These are phyloP conservation scores for Pollenia amentaria DNA, from an alignment of 2,888 invertebrate species.

Conservation along the genomic window DNA sequence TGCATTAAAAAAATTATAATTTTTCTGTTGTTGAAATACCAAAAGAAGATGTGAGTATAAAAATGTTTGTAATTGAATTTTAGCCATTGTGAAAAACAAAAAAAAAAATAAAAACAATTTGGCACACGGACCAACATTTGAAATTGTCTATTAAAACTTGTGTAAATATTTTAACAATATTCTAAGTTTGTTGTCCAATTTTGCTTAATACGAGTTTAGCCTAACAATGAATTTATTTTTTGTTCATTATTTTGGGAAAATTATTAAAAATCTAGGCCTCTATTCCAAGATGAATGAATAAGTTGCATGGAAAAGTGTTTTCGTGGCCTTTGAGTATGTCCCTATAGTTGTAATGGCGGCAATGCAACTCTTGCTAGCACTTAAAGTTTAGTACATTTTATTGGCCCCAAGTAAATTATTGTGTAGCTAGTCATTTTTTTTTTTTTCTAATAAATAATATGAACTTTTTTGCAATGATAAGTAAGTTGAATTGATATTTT, in stretches of 20 bases:
- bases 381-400: too few species aligned
- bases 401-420: too few species aligned
- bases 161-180: constrained; percentile 51
- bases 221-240: constrained; percentile 50
- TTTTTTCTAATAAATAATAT: too few species aligned
- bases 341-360: too few species aligned
- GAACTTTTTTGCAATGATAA: too few species aligned
- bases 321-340: background rate
- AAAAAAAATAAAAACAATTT: background rate
- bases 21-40: constrained; percentile 13
- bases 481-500: too few species aligned
- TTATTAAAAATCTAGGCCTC: constrained; percentile 6
- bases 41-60: constrained; percentile 19
- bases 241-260: background rate
- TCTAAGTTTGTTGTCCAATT: constrained; percentile 54
- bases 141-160: too few species aligned
- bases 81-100: background rate
- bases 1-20: constrained; percentile 45
- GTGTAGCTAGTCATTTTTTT: too few species aligned
- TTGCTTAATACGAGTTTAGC: constrained; percentile 28
- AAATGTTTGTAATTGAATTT: constrained; percentile 61
- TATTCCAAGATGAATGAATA: background rate
- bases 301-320: background rate
- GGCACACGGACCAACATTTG: background rate
- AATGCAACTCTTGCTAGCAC: too few species aligned